phyloP scores from a whole-genome alignment of 2,797 vertebrate genomes.

The Lates japonicus region DNA sequence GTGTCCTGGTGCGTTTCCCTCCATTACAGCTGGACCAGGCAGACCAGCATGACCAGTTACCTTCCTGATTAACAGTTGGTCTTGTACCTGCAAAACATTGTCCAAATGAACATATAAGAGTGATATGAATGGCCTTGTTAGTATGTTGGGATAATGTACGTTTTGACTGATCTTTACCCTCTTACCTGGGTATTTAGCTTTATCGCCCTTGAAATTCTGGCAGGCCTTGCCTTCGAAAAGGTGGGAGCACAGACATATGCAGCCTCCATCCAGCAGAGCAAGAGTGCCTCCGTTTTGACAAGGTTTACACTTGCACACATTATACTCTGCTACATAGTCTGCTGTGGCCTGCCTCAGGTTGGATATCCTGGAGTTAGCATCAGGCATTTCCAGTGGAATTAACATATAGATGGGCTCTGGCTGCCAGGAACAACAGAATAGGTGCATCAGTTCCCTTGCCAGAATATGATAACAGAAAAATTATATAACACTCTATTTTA shows the following conservation, averaged over 20 bases:
- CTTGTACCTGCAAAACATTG: slow-evolving; percentile 32
- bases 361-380: slow-evolving; percentile 81
- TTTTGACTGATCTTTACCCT: not conserved
- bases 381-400: slow-evolving; percentile 86
- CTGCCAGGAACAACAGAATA: slow-evolving; percentile 70
- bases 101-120: slow-evolving; percentile 1
- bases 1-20: slow-evolving; percentile 74
- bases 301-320: slow-evolving; percentile 89
- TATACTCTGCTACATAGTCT: slow-evolving; percentile 91
- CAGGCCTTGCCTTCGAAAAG: slow-evolving; percentile 88
- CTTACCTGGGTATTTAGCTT: slow-evolving; percentile 35
- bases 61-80: slow-evolving; percentile 50
- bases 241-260: slow-evolving; percentile 86
- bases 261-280: slow-evolving; percentile 88
- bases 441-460: not conserved
- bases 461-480: not conserved
- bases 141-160: not conserved
- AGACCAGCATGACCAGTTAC: slow-evolving; percentile 81
- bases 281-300: slow-evolving; percentile 91
- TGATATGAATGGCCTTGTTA: not conserved
- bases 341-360: slow-evolving; percentile 87
- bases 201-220: slow-evolving; percentile 80
- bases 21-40: slow-evolving; percentile 77
- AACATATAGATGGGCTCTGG: slow-evolving; percentile 88
- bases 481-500: not conserved